These are phyloP conservation scores for Stenodema calcarata DNA, from an alignment of 2,888 invertebrate species.

Conservation along the genomic window DNA sequence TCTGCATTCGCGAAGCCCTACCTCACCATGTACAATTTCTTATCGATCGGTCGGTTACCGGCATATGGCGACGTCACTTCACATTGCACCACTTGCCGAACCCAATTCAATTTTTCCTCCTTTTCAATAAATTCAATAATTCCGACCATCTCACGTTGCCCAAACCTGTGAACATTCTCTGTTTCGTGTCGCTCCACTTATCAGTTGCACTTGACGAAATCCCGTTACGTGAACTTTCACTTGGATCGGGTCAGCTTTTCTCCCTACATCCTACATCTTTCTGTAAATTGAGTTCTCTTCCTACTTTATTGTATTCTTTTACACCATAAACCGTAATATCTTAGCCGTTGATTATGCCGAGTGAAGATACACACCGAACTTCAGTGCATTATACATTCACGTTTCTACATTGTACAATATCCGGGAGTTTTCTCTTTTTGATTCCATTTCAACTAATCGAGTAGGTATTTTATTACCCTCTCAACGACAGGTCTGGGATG, in stretches of 20 bases:
- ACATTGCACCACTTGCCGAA: constrained; percentile 35
- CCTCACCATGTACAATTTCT: not conserved
- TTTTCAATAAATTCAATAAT: not conserved
- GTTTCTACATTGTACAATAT: too few species aligned
- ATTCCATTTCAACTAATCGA: too few species aligned
- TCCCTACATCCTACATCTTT: not conserved
- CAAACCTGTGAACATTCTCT: not conserved
- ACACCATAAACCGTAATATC: too few species aligned
- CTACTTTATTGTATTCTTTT: too few species aligned
- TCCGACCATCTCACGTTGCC: not conserved
- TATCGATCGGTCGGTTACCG: constrained; percentile 39
- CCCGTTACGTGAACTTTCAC: constrained; percentile 29
- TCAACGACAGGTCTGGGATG: too few species aligned
- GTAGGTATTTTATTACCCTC: too few species aligned
- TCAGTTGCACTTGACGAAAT: not conserved
- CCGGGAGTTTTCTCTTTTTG: too few species aligned
- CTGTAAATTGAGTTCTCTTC: too few species aligned
- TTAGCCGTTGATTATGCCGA: too few species aligned
- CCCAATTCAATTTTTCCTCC: not conserved
- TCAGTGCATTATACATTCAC: too few species aligned
- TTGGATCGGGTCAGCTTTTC: not conserved
- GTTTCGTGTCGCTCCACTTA: not conserved
- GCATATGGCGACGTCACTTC: constrained; percentile 45
- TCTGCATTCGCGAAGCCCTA: not conserved
- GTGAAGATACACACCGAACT: too few species aligned